These are phyloP conservation scores for Poecilobothrus nobilitatus DNA, from an alignment of 2,888 invertebrate genomes.

Conservation along the genomic window DNA sequence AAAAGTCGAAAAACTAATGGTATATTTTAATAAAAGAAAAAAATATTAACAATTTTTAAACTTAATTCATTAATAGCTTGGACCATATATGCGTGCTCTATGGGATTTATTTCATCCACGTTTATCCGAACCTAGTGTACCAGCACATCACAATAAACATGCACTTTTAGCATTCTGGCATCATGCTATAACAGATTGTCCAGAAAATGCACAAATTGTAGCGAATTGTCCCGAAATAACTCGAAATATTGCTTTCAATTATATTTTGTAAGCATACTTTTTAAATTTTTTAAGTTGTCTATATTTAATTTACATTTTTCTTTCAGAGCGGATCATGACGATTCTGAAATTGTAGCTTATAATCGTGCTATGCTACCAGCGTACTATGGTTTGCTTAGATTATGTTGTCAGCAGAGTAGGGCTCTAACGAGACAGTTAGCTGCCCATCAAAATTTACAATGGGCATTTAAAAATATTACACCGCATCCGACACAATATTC, in stretches of 20 bases:
- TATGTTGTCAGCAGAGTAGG: slow-evolving; percentile 84
- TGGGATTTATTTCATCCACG: slow-evolving; percentile 94
- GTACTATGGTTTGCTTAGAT: slow-evolving; percentile 77
- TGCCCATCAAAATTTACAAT: slow-evolving; percentile 89
- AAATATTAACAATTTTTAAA: background rate
- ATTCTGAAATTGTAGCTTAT: slow-evolving; percentile 89
- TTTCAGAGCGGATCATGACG: slow-evolving; percentile 86
- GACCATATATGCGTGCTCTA: slow-evolving; percentile 81
- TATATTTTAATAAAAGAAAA: slow-evolving; percentile 37
- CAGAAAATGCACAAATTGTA: slow-evolving; percentile 83
- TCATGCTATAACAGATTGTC: slow-evolving; percentile 84
- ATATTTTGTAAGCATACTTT: slow-evolving; percentile 71
- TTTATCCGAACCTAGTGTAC: slow-evolving; percentile 86
- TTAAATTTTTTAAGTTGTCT: slow-evolving; percentile 8
- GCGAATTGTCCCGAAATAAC: slow-evolving; percentile 79
- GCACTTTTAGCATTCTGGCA: slow-evolving; percentile 89
- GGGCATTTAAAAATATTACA: slow-evolving; percentile 94
- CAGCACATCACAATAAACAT: slow-evolving; percentile 92
- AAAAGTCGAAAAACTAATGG: slow-evolving; percentile 86
- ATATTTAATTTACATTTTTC: slow-evolving; percentile 20
- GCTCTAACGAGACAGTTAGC: slow-evolving; percentile 79
- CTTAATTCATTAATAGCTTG: slow-evolving; percentile 56
- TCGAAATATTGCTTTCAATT: slow-evolving; percentile 93
- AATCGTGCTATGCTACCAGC: slow-evolving; percentile 91
- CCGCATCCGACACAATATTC: slow-evolving; percentile 93